Conservation (phyloP, 2,113 vertebrate genomes). For the Columba janthina region DNA sequence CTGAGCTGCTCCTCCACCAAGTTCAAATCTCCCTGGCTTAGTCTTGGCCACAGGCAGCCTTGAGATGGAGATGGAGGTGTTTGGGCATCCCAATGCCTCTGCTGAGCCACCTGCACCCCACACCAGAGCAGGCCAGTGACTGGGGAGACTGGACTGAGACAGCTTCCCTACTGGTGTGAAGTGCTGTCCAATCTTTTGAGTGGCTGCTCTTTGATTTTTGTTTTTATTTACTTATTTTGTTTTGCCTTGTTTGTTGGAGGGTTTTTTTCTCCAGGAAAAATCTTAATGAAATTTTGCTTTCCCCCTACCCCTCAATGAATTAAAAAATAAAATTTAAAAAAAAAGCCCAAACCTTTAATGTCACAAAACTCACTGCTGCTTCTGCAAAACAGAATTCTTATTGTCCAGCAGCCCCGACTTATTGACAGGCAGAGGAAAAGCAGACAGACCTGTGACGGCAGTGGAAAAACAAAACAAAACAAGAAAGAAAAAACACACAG, state of each 20-base stretch:
- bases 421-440: conserved; percentile 54
- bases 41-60: background rate
- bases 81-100: background rate
- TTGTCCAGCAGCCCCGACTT: background rate
- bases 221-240: background rate
- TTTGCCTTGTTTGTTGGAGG: background rate
- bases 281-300: background rate
- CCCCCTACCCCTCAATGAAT: background rate
- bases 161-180: background rate
- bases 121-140: background rate
- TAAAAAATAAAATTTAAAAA: background rate
- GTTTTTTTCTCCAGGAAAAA: background rate
- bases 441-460: conserved; percentile 41
- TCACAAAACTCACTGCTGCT: background rate
- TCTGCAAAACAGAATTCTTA: background rate
- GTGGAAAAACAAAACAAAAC: background rate
- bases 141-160: background rate
- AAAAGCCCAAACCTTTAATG: conserved; percentile 13
- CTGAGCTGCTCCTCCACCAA: accelerated
- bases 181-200: background rate
- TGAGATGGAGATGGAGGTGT: background rate
- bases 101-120: background rate
- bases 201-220: background rate
- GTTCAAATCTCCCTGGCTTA: background rate
- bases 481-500: background rate